A percentile compares a stretch with the other conserved stretches of the same genome.
Evolutionary conservation across 2,888 invertebrate species (phyloP).

Genomic region (Cheilosia pagana): DNA sequence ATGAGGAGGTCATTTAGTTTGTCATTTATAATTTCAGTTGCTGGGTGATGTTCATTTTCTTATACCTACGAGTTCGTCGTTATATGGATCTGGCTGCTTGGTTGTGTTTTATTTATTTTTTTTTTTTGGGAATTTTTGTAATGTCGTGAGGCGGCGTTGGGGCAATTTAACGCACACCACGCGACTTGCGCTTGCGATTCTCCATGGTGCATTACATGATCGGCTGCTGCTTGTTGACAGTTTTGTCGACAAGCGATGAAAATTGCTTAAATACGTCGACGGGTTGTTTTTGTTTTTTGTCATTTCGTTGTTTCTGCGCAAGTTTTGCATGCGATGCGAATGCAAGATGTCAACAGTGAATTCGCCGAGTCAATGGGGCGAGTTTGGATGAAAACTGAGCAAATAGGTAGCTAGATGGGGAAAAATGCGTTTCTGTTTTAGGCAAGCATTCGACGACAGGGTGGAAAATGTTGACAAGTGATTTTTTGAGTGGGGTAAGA

Average conservation of each 20-base stretch:
- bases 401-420: not conserved
- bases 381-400: not conserved
- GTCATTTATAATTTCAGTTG: constrained; percentile 74
- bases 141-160: constrained; percentile 44
- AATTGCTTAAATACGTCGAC: constrained; percentile 81
- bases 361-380: constrained; percentile 19
- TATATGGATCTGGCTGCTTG: constrained; percentile 47
- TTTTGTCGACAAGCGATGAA: constrained; percentile 84
- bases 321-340: constrained; percentile 37
- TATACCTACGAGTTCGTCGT: constrained; percentile 55
- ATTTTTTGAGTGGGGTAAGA: no score
- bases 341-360: constrained; percentile 44
- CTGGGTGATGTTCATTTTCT: constrained; percentile 58
- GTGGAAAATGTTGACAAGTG: no score
- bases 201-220: constrained; percentile 71
- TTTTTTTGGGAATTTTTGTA: constrained; percentile 23
- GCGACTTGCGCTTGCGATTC: constrained; percentile 61
- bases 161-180: constrained; percentile 73
- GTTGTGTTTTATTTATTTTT: not conserved
- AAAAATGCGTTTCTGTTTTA: not conserved
- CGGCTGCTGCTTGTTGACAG: constrained; percentile 81
- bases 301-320: constrained; percentile 13
- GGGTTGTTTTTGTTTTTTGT: constrained; percentile 23
- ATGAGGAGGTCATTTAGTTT: constrained; percentile 74
- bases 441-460: no score